Evolutionary conservation across 2,888 invertebrate species (phyloP), one percentile per base, ranked within the genome.

Genomic region (Osedax frankpressi): DNA sequence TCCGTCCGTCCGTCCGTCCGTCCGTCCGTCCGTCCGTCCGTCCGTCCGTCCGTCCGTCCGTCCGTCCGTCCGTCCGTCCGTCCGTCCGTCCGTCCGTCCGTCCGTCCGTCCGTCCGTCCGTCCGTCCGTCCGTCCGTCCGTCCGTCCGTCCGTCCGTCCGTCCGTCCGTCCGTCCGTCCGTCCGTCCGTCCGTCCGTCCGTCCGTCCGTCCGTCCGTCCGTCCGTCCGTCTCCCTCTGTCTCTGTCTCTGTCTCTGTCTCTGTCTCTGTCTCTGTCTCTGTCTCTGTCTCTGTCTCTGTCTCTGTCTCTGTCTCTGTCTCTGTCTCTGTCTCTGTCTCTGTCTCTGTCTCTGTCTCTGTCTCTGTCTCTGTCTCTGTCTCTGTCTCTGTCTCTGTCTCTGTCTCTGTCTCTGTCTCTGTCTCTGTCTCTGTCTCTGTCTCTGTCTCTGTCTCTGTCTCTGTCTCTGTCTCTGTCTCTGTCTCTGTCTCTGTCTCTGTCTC

Each of bases 201-300:
- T 28, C 2, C 27, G 0, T 69, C 1, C 11, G 1, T 69, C 69
- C 2, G 26, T 28, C 69, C 28, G 26, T 68, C 68, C 28, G 26
- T 68, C 6, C 28, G 68, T 68, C 68, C 6, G 2, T 1, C 69
- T 69, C 6, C 27, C 1, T 69, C 69, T 1, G 69, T 28, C 69
- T 69, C n/a, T 69, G n/a, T 28, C n/a, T 68, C 28, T n/a, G 28
- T 28, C 69, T 1, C 11, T 69, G 11, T 0, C 11, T 69, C 28
- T 69, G 69, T 3, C 27, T 69, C 28, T 68, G n/a, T 25, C 69
- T 68, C 3, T 68, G 28, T 28, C 69, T 69, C 11, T 69, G 11
- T 1, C 3, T 26, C 69, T 24, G 11, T 28, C 69, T n/a, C n/a
- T 69, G n/a, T 28, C n/a, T 69, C 63, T n/a, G n/a, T n/a, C n/a